Evolutionary conservation across 2,113 vertebrate genomes (phyloP).

Genomic region (Tyrannus savana): DNA sequence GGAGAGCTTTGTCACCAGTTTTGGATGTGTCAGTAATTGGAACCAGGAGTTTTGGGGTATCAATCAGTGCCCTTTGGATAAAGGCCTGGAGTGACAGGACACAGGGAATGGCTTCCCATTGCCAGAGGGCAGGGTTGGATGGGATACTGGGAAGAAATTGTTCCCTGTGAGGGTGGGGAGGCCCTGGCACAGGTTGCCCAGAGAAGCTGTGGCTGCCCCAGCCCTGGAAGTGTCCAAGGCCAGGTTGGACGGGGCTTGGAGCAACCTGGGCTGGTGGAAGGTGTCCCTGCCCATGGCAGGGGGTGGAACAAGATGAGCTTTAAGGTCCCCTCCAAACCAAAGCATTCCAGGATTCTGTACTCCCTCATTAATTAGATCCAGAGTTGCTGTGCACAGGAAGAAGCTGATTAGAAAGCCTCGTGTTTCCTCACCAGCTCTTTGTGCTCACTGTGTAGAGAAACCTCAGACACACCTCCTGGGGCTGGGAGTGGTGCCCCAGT

Average conservation of each 20-base stretch:
- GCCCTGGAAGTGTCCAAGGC: not conserved
- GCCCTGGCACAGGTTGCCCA: not conserved
- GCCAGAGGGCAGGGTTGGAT: not conserved
- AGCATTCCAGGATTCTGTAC: not conserved
- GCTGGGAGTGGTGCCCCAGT: not conserved
- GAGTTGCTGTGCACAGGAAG: not conserved
- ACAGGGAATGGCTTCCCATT: not conserved
- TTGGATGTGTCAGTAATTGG: not conserved
- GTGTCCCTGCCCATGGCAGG: not conserved
- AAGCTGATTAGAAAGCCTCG: rapidly evolving
- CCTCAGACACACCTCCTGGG: not conserved
- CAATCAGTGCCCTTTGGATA: not conserved
- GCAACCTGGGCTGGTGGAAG: rapidly evolving
- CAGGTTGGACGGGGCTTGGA: rapidly evolving
- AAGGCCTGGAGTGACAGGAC: not conserved
- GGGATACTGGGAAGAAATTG: not conserved
- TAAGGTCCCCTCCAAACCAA: not conserved
- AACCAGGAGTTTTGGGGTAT: not conserved
- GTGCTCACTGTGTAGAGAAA: not conserved
- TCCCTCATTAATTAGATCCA: not conserved
- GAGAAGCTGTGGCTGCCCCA: not conserved
- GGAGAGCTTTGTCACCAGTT: not conserved
- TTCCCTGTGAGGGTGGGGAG: rapidly evolving
- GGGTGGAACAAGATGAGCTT: not conserved
- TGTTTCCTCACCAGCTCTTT: rapidly evolving